Conservation (phyloP, 2,113 vertebrate species). For the Collichthys lucidus region DNA sequence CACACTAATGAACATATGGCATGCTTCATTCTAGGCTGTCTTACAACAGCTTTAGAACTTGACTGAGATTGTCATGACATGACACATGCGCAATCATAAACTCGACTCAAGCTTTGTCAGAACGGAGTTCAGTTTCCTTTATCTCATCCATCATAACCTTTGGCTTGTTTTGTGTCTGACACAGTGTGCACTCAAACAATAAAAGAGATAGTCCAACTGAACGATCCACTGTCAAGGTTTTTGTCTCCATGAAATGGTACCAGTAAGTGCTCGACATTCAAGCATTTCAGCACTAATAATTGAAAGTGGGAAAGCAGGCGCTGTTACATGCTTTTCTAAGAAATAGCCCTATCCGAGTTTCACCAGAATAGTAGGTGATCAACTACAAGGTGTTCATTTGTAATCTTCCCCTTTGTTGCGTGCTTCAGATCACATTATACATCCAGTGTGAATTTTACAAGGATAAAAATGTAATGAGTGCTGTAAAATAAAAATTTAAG, state of each 20-base stretch:
- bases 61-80: not conserved
- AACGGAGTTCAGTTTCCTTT: constrained; percentile 44
- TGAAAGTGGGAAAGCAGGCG: too few relatives aligned
- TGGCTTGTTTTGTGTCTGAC: not conserved
- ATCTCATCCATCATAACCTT: constrained; percentile 43
- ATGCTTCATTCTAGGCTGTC: not conserved
- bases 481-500: too few relatives aligned
- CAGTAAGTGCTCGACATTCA: not conserved
- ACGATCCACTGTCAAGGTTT: not conserved
- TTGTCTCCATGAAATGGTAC: not conserved
- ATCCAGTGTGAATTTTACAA: too few relatives aligned
- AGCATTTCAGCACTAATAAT: not conserved
- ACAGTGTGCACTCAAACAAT: constrained; percentile 25
- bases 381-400: too few relatives aligned
- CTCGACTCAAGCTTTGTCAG: not conserved
- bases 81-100: constrained; percentile 30
- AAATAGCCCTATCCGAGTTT: too few relatives aligned
- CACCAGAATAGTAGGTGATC: too few relatives aligned
- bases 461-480: too few relatives aligned
- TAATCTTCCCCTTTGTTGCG: too few relatives aligned
- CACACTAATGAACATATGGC: not conserved
- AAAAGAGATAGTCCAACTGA: constrained; percentile 42
- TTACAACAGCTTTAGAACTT: not conserved
- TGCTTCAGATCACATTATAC: too few relatives aligned
- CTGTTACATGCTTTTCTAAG: too few relatives aligned